Conservation (phyloP, 2,888 invertebrate species). For the Dusona sp. region DNA sequence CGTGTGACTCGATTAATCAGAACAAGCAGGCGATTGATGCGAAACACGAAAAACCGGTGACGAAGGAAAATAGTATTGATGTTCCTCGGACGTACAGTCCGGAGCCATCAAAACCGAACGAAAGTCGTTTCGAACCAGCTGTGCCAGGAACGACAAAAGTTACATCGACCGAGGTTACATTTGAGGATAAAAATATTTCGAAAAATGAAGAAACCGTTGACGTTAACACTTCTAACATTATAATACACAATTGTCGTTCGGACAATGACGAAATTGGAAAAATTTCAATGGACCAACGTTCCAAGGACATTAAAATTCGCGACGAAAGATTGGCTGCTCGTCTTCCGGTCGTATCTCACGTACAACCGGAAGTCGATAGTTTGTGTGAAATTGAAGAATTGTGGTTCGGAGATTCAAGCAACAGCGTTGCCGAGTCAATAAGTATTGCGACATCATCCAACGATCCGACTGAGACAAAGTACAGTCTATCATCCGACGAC, state of each 20-base stretch:
- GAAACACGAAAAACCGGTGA: constrained; percentile 11
- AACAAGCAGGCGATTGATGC: constrained; percentile 51
- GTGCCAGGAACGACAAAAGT: constrained; percentile 67
- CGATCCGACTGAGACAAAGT: constrained; percentile 47
- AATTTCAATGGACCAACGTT: constrained; percentile 2
- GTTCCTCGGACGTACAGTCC: constrained; percentile 54
- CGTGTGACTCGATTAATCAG: constrained; percentile 10
- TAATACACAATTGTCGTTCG: neutral
- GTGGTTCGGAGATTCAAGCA: constrained; percentile 19
- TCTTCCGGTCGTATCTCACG: neutral
- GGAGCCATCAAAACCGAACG: constrained; percentile 77
- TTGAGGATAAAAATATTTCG: constrained; percentile 55
- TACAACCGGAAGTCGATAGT: neutral
- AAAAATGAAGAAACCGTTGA: constrained; percentile 53
- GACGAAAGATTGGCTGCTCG: neutral
- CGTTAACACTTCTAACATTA: constrained; percentile 6
- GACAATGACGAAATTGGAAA: constrained; percentile 29
- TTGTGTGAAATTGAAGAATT: constrained; percentile 9
- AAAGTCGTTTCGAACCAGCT: constrained; percentile 77
- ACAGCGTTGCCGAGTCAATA: neutral
- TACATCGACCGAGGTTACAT: constrained; percentile 16
- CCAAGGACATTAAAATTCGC: neutral
- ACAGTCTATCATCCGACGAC: constrained; percentile 7
- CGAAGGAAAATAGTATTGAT: constrained; percentile 33
- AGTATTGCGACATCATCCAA: constrained; percentile 15